These are phyloP conservation scores for Perodicticus potto DNA, from an alignment of 2,797 vertebrate species.

Conservation along the genomic window DNA sequence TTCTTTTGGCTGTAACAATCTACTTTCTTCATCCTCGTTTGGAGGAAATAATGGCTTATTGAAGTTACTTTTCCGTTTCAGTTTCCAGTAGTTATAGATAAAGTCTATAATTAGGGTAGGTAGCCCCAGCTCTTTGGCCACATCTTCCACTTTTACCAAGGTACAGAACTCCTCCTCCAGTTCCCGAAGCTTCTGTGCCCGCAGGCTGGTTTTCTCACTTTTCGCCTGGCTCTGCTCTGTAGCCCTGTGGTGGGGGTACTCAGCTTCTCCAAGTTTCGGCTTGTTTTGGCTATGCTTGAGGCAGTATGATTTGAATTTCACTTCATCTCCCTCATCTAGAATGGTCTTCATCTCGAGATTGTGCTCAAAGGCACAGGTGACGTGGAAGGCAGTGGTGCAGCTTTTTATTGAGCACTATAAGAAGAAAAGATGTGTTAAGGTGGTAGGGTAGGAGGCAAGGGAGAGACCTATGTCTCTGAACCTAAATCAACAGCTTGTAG, in stretches of 20 bases:
- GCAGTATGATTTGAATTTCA: conserved; percentile 98
- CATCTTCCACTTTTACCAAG: conserved; percentile 92
- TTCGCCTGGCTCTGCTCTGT: conserved; percentile 92
- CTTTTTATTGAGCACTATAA: conserved; percentile 97
- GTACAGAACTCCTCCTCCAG: conserved; percentile 97
- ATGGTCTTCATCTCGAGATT: conserved; percentile 99
- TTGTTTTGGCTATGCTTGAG: conserved; percentile 98
- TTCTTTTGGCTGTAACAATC: conserved; percentile 96
- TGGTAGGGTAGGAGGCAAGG: not conserved
- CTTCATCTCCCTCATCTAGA: conserved; percentile 97
- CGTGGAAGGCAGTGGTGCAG: conserved; percentile 98
- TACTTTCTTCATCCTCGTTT: conserved; percentile 95
- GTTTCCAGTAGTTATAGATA: conserved; percentile 99
- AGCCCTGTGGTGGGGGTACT: conserved; percentile 84
- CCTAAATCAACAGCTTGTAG: not conserved
- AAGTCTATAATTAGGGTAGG: conserved; percentile 93
- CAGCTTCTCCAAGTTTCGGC: conserved; percentile 76
- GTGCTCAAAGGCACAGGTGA: conserved; percentile 99
- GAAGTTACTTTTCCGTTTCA: conserved; percentile 97
- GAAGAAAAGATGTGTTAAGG: conserved; percentile 60
- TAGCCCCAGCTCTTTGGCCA: conserved; percentile 91
- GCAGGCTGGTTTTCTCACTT: conserved; percentile 93
- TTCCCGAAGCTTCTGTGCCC: conserved; percentile 97
- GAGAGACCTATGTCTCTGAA: not conserved
- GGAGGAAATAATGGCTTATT: conserved; percentile 97